Evolutionary conservation across 2,113 vertebrate genomes (phyloP), one percentile per base, ranked within the genome.

Genomic region (Canis aureus): DNA sequence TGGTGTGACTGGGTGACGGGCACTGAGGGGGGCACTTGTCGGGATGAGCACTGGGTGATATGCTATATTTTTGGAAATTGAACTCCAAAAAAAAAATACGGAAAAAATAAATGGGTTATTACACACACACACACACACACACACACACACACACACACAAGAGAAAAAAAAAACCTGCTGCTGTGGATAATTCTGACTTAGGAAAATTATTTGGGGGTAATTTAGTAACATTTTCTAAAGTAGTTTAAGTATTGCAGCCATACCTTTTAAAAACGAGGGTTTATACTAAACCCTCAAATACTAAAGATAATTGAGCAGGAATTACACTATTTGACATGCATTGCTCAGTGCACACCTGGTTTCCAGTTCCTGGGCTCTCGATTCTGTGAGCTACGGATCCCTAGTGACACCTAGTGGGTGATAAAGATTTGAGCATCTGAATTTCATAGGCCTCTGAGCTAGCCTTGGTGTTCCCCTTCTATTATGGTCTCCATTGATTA

Each of bases 401-500:
- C 32, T 87, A 96, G 74, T 97, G 98, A 98, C 98, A 97, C 78
- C 98, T 98, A 83, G 96, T 98, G 98, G 96, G 74, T 85, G 62
- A 67, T 67, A 3, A 66, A 85, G 89, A 49, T 93, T 29, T 74
- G 80, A 98, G 59, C 95, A 32, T 57, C 25, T 64, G 71, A 62
- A 79, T 91, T 92, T 78, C 55, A 81, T 32, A 82, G 91, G 59
- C 8, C 29, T 94, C 53, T 23, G 49, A 62, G 38, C 51, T 60
- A 60, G 32, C 29, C 49, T 86, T 64, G n/a, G 43, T 74, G 57
- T 84, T 89, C 38, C 15, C 27, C 88, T 97, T 96, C 22, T 87
- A 0, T 78, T 88, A 22, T 6, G 29, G 20, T 78, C 89, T 87
- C 85, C 76, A 89, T 22, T 60, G n/a, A 43, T 23, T 59, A 38